Base-by-base conservation (phyloP, 2,113 vertebrate genomes). In the Crotalus horridus region DNA sequence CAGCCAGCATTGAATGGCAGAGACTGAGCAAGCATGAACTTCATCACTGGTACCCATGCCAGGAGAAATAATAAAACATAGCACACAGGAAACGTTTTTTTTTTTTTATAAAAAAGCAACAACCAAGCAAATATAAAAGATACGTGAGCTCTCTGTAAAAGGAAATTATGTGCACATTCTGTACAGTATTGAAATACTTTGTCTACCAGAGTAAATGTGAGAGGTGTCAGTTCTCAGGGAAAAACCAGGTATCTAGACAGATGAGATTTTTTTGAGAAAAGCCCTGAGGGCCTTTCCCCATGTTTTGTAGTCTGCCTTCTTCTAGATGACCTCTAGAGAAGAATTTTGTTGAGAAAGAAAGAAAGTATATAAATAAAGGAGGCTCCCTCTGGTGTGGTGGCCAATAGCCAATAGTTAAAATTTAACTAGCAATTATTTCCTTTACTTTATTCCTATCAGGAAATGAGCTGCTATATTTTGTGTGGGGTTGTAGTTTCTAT, bases 171-270 rank as follows among this genome's bases (percentile, higher is more conserved):
- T 46, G 48, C 33, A 81, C 15, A 23, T 15, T 0, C 59, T 74
- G 1, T 26, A 55, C 0, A 5, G 90, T 39, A 0, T 21, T 81
- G 74, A 81, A 81, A 43, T 26, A 4, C 46, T 3, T 95, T 87
- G 48, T 43, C 59, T 90, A 43, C 48, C 48, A 87, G 20, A 5
- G 17, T 1, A 20, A 89, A 89, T 85, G 10, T 85, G 85, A 92
- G 92, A n/a, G 89, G 15, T 24, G 23, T 85, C 6, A 93, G 85
- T 90, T 94, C 91, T 94, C n/a, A 88, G 55, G 51, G 33, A 92
- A 21, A 93, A 85, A 39, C 9, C 9, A 58, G 48, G 69, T 55
- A 74, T 39, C n/a, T 69, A 24, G 93, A 91, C 91, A 94, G 96
- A 56, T 46, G n/a, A 23, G n/a, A 9, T 74, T 92, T 43, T 1